Percentiles rank a stretch among this genome's conserved stretches.
These are phyloP conservation scores for Drosophila bipectinata DNA, from an alignment of 1,140 invertebrate species.

Conservation along the genomic window DNA sequence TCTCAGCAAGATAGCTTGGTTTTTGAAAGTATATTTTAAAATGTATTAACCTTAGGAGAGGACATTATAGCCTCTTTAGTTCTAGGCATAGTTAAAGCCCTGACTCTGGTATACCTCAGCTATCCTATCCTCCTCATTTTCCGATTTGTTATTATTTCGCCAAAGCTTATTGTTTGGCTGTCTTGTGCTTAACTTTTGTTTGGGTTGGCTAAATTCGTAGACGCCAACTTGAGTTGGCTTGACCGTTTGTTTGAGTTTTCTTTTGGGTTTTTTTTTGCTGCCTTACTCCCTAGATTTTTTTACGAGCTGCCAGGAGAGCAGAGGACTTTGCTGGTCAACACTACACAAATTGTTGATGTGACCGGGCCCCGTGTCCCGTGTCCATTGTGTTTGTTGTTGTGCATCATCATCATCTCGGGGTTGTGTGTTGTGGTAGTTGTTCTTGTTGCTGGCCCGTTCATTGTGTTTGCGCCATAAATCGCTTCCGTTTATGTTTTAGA, in stretches of 20 bases:
- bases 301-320: constrained; percentile 68
- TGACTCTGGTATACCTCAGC: neutral
- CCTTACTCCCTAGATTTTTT: constrained; percentile 44
- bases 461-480: constrained; percentile 82
- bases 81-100: neutral
- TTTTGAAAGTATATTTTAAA: neutral
- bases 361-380: constrained; percentile 61
- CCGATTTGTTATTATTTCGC: constrained; percentile 34
- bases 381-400: constrained; percentile 37
- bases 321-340: constrained; percentile 66
- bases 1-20: constrained; percentile 21
- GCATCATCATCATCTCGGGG: constrained; percentile 23
- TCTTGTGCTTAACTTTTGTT: constrained; percentile 50
- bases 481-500: constrained; percentile 82
- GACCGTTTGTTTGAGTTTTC: constrained; percentile 68
- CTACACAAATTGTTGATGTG: constrained; percentile 77
- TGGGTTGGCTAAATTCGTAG: constrained; percentile 29
- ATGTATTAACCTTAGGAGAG: too few species aligned
- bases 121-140: neutral
- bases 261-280: constrained; percentile 10
- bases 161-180: constrained; percentile 25
- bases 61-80: too few species aligned
- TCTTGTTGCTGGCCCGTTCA: constrained; percentile 70
- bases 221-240: constrained; percentile 53
- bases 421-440: constrained; percentile 8